A percentile compares a stretch with the other conserved stretches of the same genome.
These are phyloP conservation scores for Myrmecophaga tridactyla DNA, from an alignment of 2,113 vertebrate genomes.

Conservation along the genomic window DNA sequence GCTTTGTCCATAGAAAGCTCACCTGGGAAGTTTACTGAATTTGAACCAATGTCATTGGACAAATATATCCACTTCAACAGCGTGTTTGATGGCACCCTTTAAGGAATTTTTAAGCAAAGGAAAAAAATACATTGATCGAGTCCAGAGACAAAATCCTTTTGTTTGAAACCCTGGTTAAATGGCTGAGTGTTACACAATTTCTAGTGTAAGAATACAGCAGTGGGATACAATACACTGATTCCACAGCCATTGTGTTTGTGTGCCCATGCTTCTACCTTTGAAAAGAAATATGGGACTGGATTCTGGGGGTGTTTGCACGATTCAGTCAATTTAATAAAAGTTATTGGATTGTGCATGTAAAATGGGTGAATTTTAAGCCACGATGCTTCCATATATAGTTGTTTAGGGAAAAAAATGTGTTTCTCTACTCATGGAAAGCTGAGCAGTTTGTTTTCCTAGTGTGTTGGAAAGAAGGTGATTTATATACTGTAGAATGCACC, in stretches of 20 bases:
- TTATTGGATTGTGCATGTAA: background rate
- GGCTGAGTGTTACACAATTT: background rate
- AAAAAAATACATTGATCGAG: background rate
- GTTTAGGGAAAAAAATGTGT: background rate
- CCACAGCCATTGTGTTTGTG: background rate
- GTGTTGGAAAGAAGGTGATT: background rate
- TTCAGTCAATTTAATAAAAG: background rate
- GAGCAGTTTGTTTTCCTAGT: background rate
- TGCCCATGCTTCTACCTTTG: background rate
- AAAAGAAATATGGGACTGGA: background rate
- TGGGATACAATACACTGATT: too few relatives aligned
- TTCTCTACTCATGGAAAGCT: background rate
- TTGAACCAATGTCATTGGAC: background rate
- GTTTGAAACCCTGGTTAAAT: background rate
- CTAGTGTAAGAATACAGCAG: background rate
- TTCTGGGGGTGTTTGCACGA: background rate
- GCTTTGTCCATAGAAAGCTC: background rate
- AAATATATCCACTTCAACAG: background rate
- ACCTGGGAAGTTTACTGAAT: background rate
- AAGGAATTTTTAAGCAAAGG: background rate
- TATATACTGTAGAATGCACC: rapidly evolving
- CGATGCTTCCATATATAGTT: background rate
- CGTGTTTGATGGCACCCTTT: background rate
- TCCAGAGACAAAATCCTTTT: background rate
- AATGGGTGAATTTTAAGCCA: background rate